Evolutionary conservation across 2,797 vertebrate species (phyloP), one percentile per base, ranked within the genome.

Genomic region (Falco concolor): DNA sequence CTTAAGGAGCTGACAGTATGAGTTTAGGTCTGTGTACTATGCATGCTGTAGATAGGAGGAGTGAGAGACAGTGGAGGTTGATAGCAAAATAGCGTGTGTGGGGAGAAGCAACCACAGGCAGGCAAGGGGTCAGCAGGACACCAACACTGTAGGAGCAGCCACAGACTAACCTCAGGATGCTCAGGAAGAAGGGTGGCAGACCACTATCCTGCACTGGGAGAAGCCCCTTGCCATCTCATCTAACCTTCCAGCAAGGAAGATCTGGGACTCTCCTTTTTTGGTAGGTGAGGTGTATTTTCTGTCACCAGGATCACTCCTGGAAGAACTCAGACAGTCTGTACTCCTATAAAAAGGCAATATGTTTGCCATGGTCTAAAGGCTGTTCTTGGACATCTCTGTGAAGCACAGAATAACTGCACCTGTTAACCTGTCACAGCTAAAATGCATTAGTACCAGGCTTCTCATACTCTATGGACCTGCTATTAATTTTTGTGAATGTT

Each of bases 401-500:
- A 75, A 81, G 38, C 34, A 72, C 36, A 84, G 52, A 77, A 17
- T 25, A 60, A 22, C 45, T 53, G n/a, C 16, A 23, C 9, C n/a
- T 47, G 15, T 42, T 68, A 75, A 28, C 34, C 38, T 68, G 10
- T 78, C 49, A 75, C 42, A 90, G 61, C 54, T 87, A 53, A 87
- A 91, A 65, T 12, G 10, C 38, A 8, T 69, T 73, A 54, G 32
- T 28, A 50, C 28, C 14, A 13, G 42, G 30, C 7, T 90, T 19
- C 32, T 76, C 42, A 16, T 47, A 32, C 40, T n/a, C 24, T 40
- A 8, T 42, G 18, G n/a, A 44, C 16, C 27, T 50, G 28, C 27
- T 80, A 77, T 79, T 89, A 65, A 45, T 61, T 88, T 89, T 79
- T 67, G 18, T 76, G 44, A 85, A 34, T 32, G 17, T 64, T 90